Conservation (phyloP, 2,888 invertebrate genomes). For the Nineta flava region DNA sequence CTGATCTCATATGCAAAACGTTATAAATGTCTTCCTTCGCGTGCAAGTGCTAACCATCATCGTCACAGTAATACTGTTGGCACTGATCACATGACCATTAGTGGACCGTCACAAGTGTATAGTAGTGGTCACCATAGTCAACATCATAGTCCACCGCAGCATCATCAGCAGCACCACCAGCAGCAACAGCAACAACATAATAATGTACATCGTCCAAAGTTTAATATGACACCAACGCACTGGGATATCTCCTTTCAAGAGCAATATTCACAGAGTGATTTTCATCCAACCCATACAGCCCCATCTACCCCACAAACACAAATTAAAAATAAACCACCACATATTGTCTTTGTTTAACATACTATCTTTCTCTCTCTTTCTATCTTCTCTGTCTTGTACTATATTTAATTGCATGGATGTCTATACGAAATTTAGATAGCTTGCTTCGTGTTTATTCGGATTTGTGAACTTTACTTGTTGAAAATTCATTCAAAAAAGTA, state of each 20-base stretch:
- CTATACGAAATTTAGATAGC: background rate
- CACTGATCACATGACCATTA: background rate
- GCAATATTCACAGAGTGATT: background rate
- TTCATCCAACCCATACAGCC: too few species aligned
- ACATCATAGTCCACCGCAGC: background rate
- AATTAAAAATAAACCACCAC: conserved; percentile 1
- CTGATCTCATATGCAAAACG: background rate
- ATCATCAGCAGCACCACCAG: background rate
- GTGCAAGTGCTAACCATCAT: background rate
- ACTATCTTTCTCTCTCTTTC: background rate
- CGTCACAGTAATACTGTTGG: background rate
- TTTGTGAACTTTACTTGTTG: too few species aligned
- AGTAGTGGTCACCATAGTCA: background rate
- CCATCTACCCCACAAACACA: background rate
- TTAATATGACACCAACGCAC: background rate
- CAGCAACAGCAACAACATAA: background rate
- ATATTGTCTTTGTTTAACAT: conserved; percentile 2
- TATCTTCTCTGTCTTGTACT: background rate
- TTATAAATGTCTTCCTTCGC: conserved; percentile 1
- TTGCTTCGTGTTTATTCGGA: too few species aligned
- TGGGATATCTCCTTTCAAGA: conserved; percentile 1
- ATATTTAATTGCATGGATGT: background rate
- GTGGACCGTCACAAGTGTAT: background rate
- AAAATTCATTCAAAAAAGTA: too few species aligned
- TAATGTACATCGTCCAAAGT: background rate